phyloP scores from a whole-genome alignment of 2,888 invertebrate species.

The Cotesia congregata region DNA sequence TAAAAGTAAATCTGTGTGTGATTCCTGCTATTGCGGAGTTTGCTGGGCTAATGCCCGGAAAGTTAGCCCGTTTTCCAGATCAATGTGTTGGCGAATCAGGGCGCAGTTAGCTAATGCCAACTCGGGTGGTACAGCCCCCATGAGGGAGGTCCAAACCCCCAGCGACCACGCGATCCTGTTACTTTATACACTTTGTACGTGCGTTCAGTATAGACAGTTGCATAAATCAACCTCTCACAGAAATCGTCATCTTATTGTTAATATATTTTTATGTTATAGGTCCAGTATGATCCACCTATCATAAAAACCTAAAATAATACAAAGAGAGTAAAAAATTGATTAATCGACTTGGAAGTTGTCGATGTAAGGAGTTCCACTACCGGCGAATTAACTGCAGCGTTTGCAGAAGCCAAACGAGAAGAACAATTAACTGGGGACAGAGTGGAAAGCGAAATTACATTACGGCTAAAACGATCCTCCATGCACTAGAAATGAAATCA shows the following conservation, averaged over 20 bases:
- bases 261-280: neutral
- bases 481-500: constrained; percentile 62
- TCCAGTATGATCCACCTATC: neutral
- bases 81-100: constrained; percentile 65
- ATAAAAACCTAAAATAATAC: too few relatives aligned
- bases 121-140: constrained; percentile 61
- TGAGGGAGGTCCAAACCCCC: constrained; percentile 55
- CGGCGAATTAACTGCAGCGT: constrained; percentile 38
- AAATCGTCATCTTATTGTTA: constrained; percentile 13
- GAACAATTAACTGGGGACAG: constrained; percentile 34
- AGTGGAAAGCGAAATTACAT: constrained; percentile 63
- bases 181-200: neutral
- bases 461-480: constrained; percentile 66
- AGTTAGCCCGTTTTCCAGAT: constrained; percentile 61
- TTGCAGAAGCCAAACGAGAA: constrained; percentile 29
- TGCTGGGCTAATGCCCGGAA: constrained; percentile 54
- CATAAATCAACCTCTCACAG: neutral
- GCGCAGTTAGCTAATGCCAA: constrained; percentile 66
- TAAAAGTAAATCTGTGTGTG: constrained; percentile 24
- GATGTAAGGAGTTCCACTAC: constrained; percentile 10
- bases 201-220: neutral
- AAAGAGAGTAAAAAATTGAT: constrained; percentile 5
- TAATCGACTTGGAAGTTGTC: constrained; percentile 22
- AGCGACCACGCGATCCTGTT: constrained; percentile 26
- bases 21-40: constrained; percentile 33